Evolutionary conservation across 53 echinoderm and acorn worm genomes (phyloP).

Genomic region (Antedon mediterranea): DNA sequence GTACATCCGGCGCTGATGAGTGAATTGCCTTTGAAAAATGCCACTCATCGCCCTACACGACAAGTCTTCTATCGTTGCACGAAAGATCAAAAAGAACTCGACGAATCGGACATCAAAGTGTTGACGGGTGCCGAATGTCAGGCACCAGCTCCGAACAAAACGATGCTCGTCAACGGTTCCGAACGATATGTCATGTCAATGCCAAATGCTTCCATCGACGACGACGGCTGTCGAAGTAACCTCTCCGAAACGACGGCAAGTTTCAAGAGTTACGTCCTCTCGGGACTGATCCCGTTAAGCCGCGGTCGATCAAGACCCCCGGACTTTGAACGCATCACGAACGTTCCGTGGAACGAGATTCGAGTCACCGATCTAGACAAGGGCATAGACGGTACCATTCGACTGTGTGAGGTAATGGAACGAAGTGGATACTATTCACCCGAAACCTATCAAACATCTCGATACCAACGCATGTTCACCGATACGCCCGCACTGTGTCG

Average conservation of each 20-base stretch:
- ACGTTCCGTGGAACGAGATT: neutral
- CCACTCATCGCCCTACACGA: neutral
- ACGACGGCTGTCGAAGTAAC: neutral
- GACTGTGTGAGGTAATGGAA: neutral
- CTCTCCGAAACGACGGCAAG: neutral
- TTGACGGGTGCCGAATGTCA: neutral
- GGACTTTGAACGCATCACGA: neutral
- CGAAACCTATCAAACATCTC: neutral
- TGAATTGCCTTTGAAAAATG: neutral
- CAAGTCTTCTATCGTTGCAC: neutral
- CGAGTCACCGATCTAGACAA: neutral
- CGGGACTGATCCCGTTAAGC: neutral
- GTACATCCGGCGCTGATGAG: neutral
- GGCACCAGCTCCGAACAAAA: neutral
- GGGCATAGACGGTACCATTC: neutral
- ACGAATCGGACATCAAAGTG: neutral
- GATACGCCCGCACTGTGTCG: too few relatives aligned
- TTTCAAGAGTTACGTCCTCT: neutral
- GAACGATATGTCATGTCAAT: neutral
- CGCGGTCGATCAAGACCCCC: neutral
- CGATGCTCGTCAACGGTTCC: neutral
- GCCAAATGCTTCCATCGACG: neutral
- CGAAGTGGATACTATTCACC: too few relatives aligned
- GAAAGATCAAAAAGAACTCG: neutral
- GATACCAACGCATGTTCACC: neutral